Evolutionary conservation across 2,888 invertebrate species (phyloP), one percentile per base, ranked within the genome.

Genomic region (Orchesella flavescens): DNA sequence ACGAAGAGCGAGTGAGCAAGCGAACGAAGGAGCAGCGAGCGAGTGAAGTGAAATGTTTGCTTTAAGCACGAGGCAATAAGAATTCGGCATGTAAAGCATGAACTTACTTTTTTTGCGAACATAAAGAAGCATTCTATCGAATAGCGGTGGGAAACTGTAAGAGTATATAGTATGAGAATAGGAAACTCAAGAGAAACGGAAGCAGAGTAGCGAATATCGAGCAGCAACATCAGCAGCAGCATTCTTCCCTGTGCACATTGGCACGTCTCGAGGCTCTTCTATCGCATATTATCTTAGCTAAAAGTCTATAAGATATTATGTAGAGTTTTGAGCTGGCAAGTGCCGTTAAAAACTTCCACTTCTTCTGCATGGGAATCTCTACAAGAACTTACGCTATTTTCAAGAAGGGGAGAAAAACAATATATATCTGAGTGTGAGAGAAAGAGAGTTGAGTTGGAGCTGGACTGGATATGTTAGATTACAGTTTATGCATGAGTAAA

Each of bases 21-120:
- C 71, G 79, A 34, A 63, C 63, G 71, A 63, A 44, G 21, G 72
- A 79, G 34, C 34, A 79, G 34, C 34, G 34, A 34, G 72, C 72
- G 79, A 79, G 65, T 24, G 68, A 66, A 79, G 72, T 79, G 79
- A 79, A 78, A 78, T 78, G 78, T 78, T 78, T 78, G 71, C 78
- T 71, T 71, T 78, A 71, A 78, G 46, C 78, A 72, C 78, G 78
- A 78, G 71, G 78, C 78, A 78, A 78, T 78, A 78, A 78, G 78
- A 78, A 71, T 72, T 78, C 71, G 78, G 46, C 68, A 68, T 66
- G 55, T 53, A 34, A 34, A 34, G 69, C 77, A 77, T 69, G 69
- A 53, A 44, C 57, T 59, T 43, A 34, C 73, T 59, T 59, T 73
- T 49, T 34, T 49, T 57, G 71, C 59, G 59, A 61, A 74, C 59